A percentile compares a stretch with the other conserved stretches of the same genome.
Evolutionary conservation across 2,888 invertebrate genomes (phyloP).

Genomic region (Anoncus sp.): DNA sequence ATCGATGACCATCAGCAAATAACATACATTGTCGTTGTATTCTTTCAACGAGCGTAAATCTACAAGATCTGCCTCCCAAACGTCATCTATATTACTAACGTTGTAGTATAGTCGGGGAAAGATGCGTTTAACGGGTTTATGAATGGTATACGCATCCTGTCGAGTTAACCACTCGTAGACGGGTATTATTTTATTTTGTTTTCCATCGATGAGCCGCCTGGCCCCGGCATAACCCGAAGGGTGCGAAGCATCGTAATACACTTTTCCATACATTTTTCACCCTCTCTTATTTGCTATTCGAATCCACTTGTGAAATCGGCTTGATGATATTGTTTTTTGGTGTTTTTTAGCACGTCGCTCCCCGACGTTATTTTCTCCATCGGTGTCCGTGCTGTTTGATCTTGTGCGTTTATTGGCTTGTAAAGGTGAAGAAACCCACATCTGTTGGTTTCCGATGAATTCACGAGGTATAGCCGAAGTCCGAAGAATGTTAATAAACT

Average conservation of each 20-base stretch:
- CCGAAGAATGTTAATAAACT: slow-evolving; percentile 24
- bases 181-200: background rate
- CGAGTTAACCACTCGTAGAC: slow-evolving; percentile 27
- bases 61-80: slow-evolving; percentile 60
- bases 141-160: slow-evolving; percentile 59
- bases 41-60: slow-evolving; percentile 34
- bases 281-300: too few relatives aligned
- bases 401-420: too few relatives aligned
- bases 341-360: too few relatives aligned
- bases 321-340: too few relatives aligned
- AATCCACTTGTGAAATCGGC: too few relatives aligned
- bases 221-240: slow-evolving; percentile 50
- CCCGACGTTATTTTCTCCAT: too few relatives aligned
- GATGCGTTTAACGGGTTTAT: slow-evolving; percentile 26
- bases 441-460: too few relatives aligned
- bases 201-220: slow-evolving; percentile 8
- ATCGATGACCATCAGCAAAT: slow-evolving; percentile 64
- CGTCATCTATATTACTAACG: slow-evolving; percentile 59
- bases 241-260: slow-evolving; percentile 54
- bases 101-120: slow-evolving; percentile 43
- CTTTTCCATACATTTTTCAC: slow-evolving; percentile 13
- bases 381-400: too few relatives aligned
- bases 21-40: slow-evolving; percentile 58
- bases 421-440: too few relatives aligned
- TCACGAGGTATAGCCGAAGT: slow-evolving; percentile 1